Percentiles rank a stretch among this genome's conserved stretches.
phyloP scores from a whole-genome alignment of 2,888 invertebrate genomes.

The Laothoe populi region DNA sequence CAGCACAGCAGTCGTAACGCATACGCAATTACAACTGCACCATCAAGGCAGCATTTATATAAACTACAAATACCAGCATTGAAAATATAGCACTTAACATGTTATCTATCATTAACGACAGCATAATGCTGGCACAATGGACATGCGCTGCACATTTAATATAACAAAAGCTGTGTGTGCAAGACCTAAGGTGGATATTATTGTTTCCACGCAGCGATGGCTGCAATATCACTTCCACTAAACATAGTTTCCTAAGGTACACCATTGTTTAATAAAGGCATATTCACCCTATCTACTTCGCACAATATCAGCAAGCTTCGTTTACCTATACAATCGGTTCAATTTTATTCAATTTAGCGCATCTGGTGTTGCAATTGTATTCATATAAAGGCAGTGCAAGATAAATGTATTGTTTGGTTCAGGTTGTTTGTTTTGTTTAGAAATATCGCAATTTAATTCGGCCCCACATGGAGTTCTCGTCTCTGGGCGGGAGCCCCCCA shows the following conservation, averaged over 20 bases:
- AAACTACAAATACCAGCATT: background rate
- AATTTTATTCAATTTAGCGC: conserved; percentile 14
- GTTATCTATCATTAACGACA: conserved; percentile 1
- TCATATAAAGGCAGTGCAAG: background rate
- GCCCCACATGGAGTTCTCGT: too few relatives aligned
- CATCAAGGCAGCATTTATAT: too few relatives aligned
- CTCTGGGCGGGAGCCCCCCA: too few relatives aligned
- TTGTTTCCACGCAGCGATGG: conserved; percentile 15
- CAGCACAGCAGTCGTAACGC: too few relatives aligned
- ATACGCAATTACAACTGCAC: too few relatives aligned
- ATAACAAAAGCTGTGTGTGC: conserved; percentile 15
- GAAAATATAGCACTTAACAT: background rate
- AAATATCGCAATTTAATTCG: too few relatives aligned
- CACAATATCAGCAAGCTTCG: conserved; percentile 3
- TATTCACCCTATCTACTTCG: conserved; percentile 4
- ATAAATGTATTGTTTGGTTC: too few relatives aligned
- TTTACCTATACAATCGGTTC: conserved; percentile 6
- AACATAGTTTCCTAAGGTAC: conserved; percentile 7
- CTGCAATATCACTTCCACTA: conserved; percentile 22
- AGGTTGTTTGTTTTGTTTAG: too few relatives aligned
- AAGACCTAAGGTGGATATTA: conserved; percentile 16
- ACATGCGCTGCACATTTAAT: background rate
- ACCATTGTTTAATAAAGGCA: conserved; percentile 22
- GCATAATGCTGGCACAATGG: background rate
- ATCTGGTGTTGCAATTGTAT: conserved; percentile 10